Conservation (phyloP, 1,140 invertebrate genomes). For the Plodia interpunctella region DNA sequence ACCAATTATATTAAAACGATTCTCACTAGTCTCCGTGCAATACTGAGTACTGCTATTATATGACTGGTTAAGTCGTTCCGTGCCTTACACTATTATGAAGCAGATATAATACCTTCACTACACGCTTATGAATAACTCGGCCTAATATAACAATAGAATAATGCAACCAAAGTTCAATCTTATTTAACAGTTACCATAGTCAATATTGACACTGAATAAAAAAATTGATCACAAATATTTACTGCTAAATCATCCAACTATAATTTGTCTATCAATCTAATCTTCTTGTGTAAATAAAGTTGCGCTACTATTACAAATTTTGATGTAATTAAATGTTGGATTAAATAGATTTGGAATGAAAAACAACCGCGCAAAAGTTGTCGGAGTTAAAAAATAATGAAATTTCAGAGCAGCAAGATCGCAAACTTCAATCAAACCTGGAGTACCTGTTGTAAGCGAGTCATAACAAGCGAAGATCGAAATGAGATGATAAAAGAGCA, state of each 20-base stretch:
- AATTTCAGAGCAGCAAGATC: neutral
- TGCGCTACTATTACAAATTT: neutral
- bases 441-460: constrained; percentile 32
- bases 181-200: neutral
- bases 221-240: no score
- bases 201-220: neutral
- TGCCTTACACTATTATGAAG: neutral
- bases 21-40: constrained; percentile 24
- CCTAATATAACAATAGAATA: neutral
- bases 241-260: no score
- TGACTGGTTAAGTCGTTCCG: constrained; percentile 12
- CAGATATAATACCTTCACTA: neutral
- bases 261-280: no score
- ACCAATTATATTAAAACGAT: constrained; percentile 44
- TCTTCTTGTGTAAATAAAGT: neutral
- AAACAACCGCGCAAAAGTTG: neutral
- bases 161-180: neutral
- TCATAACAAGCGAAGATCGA: constrained; percentile 71
- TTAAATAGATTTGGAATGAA: neutral
- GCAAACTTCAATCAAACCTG: constrained; percentile 6
- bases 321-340: neutral
- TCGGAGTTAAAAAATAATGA: neutral
- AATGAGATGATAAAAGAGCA: constrained; percentile 61
- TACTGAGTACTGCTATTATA: constrained; percentile 20
- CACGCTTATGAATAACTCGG: neutral